Evolutionary conservation across 2,888 invertebrate species (phyloP), one percentile per base, ranked within the genome.

Genomic region (Ophion obscuratus): DNA sequence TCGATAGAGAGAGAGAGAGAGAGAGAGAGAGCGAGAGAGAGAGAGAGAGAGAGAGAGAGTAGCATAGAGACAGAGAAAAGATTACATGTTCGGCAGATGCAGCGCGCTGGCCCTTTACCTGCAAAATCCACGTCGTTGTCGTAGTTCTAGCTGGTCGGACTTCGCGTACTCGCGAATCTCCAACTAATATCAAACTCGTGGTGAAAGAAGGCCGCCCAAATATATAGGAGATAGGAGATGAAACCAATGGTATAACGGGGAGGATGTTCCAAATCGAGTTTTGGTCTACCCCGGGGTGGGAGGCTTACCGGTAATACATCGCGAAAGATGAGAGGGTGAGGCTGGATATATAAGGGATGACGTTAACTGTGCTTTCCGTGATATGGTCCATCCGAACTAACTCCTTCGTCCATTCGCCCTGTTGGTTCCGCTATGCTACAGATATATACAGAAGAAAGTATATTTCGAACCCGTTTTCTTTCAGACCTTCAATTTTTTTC

Each of bases 101-200:
- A 66, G 77, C 61, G 62, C 83, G 74, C 77, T 44, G 36, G 79
- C 66, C 70, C 62, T 73, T 71, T 76, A 68, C 57, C 66, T 31
- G 64, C 71, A 61, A 84, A 80, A 86, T 75, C 75, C 66, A 6
- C 40, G 40, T 40, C 40, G 81, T 66, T 57, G 64, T 47, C 47
- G 75, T 74, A 24, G 47, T 71, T 36, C 75, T 71, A 75, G 81
- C 57, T 79, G 67, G 67, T 74, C 73, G 75, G 77, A 77, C 80
- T 86, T 47, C 31, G 71, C 57, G 76, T 83, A 87, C 84, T 78
- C 88, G 87, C 89, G 88, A 88, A 89, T 89, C 88, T 87, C 89
- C 84, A 93, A 93, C 92, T 93, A 93, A 93, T 93, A 93, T 93
- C 91, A 90, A 93, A 92, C 92, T 93, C 89, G 75, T 68, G 80